A percentile compares a stretch with the other conserved stretches of the same genome.
Conservation (phyloP, 2,113 vertebrate species). For the Sander lucioperca region DNA sequence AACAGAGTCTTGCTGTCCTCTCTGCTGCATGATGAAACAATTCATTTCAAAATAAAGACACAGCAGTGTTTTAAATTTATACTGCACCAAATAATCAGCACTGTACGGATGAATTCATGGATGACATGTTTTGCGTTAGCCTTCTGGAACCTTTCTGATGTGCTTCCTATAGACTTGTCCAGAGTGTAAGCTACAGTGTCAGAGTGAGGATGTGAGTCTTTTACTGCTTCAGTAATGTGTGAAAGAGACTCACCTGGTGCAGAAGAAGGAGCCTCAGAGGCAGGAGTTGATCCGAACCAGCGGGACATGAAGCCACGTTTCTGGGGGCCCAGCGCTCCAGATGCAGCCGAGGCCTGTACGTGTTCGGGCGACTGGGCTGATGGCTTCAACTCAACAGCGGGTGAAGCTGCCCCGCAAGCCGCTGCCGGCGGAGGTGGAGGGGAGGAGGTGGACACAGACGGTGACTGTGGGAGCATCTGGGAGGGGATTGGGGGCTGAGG, state of each 20-base stretch:
- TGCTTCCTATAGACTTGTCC: neutral
- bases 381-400: conserved; percentile 54
- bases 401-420: conserved; percentile 51
- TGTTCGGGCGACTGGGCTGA: conserved; percentile 69
- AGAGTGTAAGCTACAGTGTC: neutral
- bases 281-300: conserved; percentile 87
- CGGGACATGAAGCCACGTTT: conserved; percentile 93
- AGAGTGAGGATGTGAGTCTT: neutral
- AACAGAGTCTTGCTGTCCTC: no score
- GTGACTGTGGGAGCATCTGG: conserved; percentile 62
- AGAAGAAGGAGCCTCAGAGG: conserved; percentile 73
- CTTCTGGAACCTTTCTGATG: neutral
- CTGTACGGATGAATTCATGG: neutral
- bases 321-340: conserved; percentile 57
- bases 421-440: conserved; percentile 10
- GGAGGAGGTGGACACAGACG: conserved; percentile 64
- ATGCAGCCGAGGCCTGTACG: conserved; percentile 37
- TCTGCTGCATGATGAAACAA: no score
- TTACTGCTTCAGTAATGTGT: neutral
- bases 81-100: neutral
- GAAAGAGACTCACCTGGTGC: conserved; percentile 83
- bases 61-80: no score
- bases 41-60: no score
- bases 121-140: neutral
- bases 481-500: conserved; percentile 83